phyloP scores from a whole-genome alignment of 2,113 vertebrate genomes.

The Protobothrops flavoviridis region DNA sequence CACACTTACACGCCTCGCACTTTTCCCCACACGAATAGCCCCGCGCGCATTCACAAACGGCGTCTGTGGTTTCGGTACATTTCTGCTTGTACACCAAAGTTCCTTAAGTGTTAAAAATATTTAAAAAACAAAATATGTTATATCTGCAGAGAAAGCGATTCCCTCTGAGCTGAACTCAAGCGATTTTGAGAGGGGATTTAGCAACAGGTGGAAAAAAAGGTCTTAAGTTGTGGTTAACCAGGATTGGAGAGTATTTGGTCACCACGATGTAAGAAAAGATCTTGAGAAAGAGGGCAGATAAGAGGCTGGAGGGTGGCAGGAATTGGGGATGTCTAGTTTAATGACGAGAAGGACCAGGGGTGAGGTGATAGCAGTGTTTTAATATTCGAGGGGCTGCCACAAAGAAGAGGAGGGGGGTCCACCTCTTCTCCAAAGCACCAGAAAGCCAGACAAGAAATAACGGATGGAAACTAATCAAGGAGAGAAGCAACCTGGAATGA shows the following conservation, averaged over 20 bases:
- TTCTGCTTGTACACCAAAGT: not conserved
- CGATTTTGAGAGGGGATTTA: not conserved
- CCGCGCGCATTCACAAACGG: not conserved
- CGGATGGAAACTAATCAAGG: not conserved
- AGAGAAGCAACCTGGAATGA: not conserved
- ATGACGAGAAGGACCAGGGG: not conserved
- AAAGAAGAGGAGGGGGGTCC: not conserved
- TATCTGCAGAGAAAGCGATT: not conserved
- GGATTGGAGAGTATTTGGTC: not conserved
- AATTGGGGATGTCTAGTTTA: not conserved
- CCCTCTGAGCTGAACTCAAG: not conserved
- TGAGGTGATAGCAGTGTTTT: rapidly evolving
- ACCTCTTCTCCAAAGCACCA: not conserved
- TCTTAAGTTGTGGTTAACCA: not conserved
- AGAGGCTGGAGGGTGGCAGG: no score
- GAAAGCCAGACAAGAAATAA: not conserved
- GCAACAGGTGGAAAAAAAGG: no score
- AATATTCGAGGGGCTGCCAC: not conserved
- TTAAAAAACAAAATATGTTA: not conserved
- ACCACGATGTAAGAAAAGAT: no score
- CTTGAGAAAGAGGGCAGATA: no score
- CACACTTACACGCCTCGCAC: not conserved
- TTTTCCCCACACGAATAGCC: not conserved
- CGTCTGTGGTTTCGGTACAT: not conserved
- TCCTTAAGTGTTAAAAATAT: not conserved